Percentiles rank a stretch among this genome's conserved stretches.
phyloP scores from a whole-genome alignment of 2,797 vertebrate species.

The Notamacropus eugenii region DNA sequence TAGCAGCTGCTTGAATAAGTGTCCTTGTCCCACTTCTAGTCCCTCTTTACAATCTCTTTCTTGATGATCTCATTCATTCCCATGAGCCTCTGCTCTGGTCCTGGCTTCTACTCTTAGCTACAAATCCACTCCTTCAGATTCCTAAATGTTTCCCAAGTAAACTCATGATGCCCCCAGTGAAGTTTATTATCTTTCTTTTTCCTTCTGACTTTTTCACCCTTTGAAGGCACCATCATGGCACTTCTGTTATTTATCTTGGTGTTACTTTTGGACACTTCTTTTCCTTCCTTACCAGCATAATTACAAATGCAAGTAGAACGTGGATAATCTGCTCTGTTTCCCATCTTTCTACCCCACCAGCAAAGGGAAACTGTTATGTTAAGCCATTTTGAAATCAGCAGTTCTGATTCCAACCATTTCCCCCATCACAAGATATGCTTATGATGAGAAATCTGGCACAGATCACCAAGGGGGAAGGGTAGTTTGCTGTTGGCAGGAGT shows the following conservation, averaged over 20 bases:
- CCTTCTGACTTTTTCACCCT: background rate
- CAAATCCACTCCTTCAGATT: background rate
- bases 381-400: conserved; percentile 34
- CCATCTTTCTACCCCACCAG: conserved; percentile 11
- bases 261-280: background rate
- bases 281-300: conserved; percentile 13
- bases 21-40: background rate
- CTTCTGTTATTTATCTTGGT: background rate
- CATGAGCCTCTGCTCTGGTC: background rate
- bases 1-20: background rate
- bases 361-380: conserved; percentile 25
- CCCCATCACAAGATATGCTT: conserved; percentile 5
- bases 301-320: conserved; percentile 7
- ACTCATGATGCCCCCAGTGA: background rate
- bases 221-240: background rate
- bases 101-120: background rate
- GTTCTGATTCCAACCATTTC: conserved; percentile 41
- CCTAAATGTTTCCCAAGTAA: background rate
- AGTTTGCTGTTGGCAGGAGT: conserved; percentile 58
- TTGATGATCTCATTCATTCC: background rate
- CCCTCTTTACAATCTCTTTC: background rate
- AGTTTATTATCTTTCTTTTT: background rate
- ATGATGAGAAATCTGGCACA: conserved; percentile 60
- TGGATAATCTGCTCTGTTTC: conserved; percentile 30
- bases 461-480: background rate